phyloP scores from a whole-genome alignment of 2,888 invertebrate genomes.

The Cerastoderma edule region DNA sequence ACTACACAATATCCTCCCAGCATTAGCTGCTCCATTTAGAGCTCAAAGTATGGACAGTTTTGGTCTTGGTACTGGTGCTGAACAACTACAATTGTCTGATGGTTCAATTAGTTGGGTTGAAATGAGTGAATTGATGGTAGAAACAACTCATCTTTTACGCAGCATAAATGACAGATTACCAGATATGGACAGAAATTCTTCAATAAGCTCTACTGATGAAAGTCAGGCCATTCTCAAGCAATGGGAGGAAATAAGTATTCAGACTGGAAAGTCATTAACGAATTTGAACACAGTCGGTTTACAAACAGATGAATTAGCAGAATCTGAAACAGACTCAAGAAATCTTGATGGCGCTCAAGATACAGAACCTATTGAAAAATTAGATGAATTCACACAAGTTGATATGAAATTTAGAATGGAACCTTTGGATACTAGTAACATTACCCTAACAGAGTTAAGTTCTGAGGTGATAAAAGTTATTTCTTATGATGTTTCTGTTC shows the following conservation, averaged over 20 bases:
- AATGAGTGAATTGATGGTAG: conserved; percentile 69
- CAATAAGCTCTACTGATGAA: conserved; percentile 48
- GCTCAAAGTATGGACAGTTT: conserved; percentile 61
- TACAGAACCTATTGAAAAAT: neutral
- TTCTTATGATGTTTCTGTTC: conserved; percentile 48
- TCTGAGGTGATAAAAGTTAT: conserved; percentile 27
- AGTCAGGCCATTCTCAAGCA: conserved; percentile 46
- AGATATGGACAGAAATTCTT: conserved; percentile 43
- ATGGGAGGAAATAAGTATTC: conserved; percentile 59
- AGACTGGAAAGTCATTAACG: conserved; percentile 67
- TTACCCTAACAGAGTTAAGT: conserved; percentile 49
- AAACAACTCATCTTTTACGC: conserved; percentile 67
- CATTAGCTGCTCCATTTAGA: conserved; percentile 59
- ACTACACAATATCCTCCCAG: conserved; percentile 51
- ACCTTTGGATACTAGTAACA: conserved; percentile 43
- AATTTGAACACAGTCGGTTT: conserved; percentile 58
- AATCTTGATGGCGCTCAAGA: neutral
- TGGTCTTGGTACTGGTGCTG: conserved; percentile 37
- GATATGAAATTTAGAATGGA: conserved; percentile 36
- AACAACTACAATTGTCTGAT: conserved; percentile 58
- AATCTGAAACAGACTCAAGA: neutral
- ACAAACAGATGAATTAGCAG: conserved; percentile 58
- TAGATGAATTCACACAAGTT: conserved; percentile 39
- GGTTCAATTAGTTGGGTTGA: conserved; percentile 66
- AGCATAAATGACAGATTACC: conserved; percentile 64